phyloP scores from a whole-genome alignment of 2,113 vertebrate genomes.

The Menidia beryllina region DNA sequence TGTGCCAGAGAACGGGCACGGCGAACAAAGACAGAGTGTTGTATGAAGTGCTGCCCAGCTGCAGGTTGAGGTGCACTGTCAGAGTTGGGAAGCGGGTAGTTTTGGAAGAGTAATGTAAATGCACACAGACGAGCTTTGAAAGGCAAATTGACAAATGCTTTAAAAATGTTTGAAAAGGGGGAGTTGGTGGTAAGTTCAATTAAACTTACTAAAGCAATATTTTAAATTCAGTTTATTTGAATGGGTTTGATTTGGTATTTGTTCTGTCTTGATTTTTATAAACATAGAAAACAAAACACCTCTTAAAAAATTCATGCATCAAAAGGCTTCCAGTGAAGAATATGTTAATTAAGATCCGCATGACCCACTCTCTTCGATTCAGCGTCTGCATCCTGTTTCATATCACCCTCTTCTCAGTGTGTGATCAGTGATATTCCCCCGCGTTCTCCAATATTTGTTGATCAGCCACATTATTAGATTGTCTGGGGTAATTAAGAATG shows the following conservation, averaged over 20 bases:
- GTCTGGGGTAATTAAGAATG: slow-evolving; percentile 58
- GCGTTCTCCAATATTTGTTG: slow-evolving; percentile 36
- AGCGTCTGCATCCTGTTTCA: slow-evolving; percentile 19
- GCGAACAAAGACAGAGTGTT: slow-evolving; percentile 68
- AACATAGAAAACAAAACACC: not conserved
- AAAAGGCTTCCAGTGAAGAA: not conserved
- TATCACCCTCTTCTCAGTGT: slow-evolving; percentile 12
- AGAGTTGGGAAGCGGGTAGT: slow-evolving; percentile 14
- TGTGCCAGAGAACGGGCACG: slow-evolving; percentile 48
- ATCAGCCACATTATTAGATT: slow-evolving; percentile 52
- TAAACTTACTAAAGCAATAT: too few species aligned
- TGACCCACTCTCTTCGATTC: not conserved
- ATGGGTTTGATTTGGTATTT: not conserved
- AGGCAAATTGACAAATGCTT: slow-evolving; percentile 9
- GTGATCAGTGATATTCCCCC: slow-evolving; percentile 26
- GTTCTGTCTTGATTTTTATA: not conserved
- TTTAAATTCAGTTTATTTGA: not conserved
- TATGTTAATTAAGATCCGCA: not conserved
- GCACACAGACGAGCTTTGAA: slow-evolving; percentile 11
- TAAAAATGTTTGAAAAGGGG: not conserved
- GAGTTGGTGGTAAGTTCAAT: not conserved
- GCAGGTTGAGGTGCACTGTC: slow-evolving; percentile 46
- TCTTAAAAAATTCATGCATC: too few species aligned
- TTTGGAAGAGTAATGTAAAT: slow-evolving; percentile 33
- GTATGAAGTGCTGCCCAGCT: slow-evolving; percentile 57